Evolutionary conservation across 2,888 invertebrate species (phyloP), one percentile per base, ranked within the genome.

Genomic region (Crossocerus cetratus): DNA sequence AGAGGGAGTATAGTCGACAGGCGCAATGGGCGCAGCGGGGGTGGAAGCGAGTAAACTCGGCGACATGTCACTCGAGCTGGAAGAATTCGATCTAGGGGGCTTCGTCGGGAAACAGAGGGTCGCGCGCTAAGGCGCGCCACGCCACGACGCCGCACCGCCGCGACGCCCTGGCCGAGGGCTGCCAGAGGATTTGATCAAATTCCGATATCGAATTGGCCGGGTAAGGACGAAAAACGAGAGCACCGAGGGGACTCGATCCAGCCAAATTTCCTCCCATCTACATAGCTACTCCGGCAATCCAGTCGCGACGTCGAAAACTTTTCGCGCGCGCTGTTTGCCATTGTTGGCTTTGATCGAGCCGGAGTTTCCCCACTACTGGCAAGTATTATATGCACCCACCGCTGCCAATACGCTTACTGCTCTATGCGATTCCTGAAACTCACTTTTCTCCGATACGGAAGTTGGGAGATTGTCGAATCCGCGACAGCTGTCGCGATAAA

Each of bases 1-100:
- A 45, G 53, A 32, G 23, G 32, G 32, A 3, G 32, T 3, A 5
- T 4, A 32, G 32, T 32, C 44, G 16, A 53, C 56, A n/a, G 54
- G 54, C 54, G 49, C 49, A 32, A 4, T 32, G 11, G 11, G 14
- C 49, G 49, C 49, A 49, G 49, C 49, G 57, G 69, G 72, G 65
- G 59, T 42, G 68, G 77, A 74, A 69, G 71, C 83, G 80, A 83
- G 86, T 86, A 88, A 88, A 89, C 88, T 88, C 83, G 84, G 84
- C 86, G 88, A 88, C 88, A 86, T 87, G 90, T 89, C 88, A 89
- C 85, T 86, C 86, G 90, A 88, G 85, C 88, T 85, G 88, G 87
- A 88, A 90, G 89, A 89, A 89, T 89, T 88, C 88, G 88, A 90
- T 89, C 86, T 81, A 72, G 68, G 77, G 79, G 84, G 78, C 8